Evolutionary conservation across 2,113 vertebrate genomes (phyloP).

Genomic region (Mirounga angustirostris): DNA sequence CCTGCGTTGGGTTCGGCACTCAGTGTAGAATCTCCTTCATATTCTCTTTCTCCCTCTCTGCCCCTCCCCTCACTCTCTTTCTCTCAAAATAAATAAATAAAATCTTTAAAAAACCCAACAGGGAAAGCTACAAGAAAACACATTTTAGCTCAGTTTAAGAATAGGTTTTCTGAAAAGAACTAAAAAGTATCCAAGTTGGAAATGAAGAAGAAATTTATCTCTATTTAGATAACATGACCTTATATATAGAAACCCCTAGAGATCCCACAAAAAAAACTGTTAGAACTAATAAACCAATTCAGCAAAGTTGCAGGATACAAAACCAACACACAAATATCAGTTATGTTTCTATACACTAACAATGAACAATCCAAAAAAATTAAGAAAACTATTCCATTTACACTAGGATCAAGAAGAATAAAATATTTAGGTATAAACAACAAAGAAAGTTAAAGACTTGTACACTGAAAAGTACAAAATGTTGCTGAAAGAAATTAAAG

Average conservation of each 20-base stretch:
- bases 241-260: background rate
- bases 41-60: background rate
- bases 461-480: constrained; percentile 2
- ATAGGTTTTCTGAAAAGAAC: background rate
- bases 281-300: constrained; percentile 25
- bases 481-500: constrained; percentile 47
- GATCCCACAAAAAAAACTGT: background rate
- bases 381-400: constrained; percentile 27
- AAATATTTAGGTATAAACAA: constrained; percentile 24
- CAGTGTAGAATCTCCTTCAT: background rate
- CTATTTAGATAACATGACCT: background rate
- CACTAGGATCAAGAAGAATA: background rate
- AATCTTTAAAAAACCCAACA: background rate
- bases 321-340: background rate
- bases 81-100: background rate
- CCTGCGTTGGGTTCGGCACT: background rate
- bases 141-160: constrained; percentile 17
- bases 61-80: background rate
- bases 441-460: background rate
- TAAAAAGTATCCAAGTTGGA: background rate
- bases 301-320: constrained; percentile 9
- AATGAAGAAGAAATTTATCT: background rate
- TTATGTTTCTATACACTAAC: background rate
- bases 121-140: constrained; percentile 1
- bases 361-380: constrained; percentile 5